Base-by-base conservation (phyloP, 2,113 vertebrate species). In the Taxidea taxus region DNA sequence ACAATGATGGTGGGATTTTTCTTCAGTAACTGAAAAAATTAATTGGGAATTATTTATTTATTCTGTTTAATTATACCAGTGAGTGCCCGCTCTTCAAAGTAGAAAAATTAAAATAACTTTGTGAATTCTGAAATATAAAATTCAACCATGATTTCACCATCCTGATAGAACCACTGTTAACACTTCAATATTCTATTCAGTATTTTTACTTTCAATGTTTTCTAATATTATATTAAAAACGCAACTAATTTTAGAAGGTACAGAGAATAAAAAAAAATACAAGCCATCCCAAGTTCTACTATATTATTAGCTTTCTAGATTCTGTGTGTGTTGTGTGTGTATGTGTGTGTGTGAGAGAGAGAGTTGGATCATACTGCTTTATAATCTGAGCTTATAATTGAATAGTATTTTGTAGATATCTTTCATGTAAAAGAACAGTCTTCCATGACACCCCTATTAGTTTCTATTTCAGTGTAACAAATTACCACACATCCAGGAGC, bases 81-180 rank as follows among this genome's bases (percentile, higher is more conserved):
- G 18, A 90, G 23, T 82, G 29, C 90, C 37, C 96, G 47, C 54
- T 95, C 84, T 97, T 91, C 77, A 78, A 94, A 83, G 86, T 68
- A 80, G 77, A 94, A 93, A 90, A 95, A 77, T 85, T 94, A 60
- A 87, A 96, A 90, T 96, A 85, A 85, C 20, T 70, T 83, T 85
- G 29, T 90, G 44, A 90, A 31, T 97, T 51, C 21, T 72, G 47
- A 39, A 91, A 83, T 82, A 91, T n/a, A 87, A 81, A 81, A 56
- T 82, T 85, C 86, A 94, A 77, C 10, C 42, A 68, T 94, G 78
- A 78, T 97, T 97, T 94, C 31, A 54, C 64, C 39, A 82, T 47
- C 47, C 27, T 80, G 77, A 90, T 39, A 93, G 70, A 97, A 93
- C 83, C 89, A 95, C 75, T 82, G 27, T 81, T 91, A 88, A 56